Percentiles rank a stretch among this genome's conserved stretches.
Evolutionary conservation across 1,140 invertebrate genomes (phyloP).

Genomic region (Achatina immaculata): DNA sequence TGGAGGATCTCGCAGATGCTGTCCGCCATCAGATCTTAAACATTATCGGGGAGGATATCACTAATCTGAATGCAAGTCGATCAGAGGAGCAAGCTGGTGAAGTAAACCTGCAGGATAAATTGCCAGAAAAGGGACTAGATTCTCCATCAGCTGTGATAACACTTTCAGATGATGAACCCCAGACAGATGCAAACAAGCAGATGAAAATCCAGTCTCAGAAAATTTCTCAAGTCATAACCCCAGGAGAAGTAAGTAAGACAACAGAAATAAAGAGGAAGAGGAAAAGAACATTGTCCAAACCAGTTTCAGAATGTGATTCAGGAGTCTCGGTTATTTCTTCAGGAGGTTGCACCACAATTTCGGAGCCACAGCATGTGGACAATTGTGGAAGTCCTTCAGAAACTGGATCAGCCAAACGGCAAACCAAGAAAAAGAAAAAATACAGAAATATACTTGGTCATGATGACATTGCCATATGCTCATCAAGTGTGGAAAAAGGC

Average conservation of each 20-base stretch:
- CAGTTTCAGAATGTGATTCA: neutral
- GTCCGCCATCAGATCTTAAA: slow-evolving; percentile 18
- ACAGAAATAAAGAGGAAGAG: slow-evolving; percentile 3
- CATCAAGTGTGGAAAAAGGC: neutral
- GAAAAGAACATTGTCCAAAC: neutral
- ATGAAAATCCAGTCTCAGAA: neutral
- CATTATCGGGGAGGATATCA: slow-evolving; percentile 19
- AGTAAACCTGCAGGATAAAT: neutral
- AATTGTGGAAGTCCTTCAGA: neutral
- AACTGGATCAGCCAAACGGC: neutral
- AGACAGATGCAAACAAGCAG: neutral
- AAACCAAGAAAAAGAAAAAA: neutral
- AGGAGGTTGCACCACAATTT: neutral
- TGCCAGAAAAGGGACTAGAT: neutral
- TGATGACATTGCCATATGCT: neutral
- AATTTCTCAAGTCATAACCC: neutral
- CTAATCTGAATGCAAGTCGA: neutral
- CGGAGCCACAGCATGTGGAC: neutral
- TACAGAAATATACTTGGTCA: neutral
- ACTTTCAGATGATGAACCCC: neutral
- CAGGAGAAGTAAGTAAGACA: neutral
- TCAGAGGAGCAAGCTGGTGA: neutral
- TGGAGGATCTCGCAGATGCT: slow-evolving; percentile 24
- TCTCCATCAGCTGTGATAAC: neutral
- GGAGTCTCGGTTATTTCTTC: neutral